phyloP scores from a whole-genome alignment of 2,888 invertebrate species.

The Tenthredo notha region DNA sequence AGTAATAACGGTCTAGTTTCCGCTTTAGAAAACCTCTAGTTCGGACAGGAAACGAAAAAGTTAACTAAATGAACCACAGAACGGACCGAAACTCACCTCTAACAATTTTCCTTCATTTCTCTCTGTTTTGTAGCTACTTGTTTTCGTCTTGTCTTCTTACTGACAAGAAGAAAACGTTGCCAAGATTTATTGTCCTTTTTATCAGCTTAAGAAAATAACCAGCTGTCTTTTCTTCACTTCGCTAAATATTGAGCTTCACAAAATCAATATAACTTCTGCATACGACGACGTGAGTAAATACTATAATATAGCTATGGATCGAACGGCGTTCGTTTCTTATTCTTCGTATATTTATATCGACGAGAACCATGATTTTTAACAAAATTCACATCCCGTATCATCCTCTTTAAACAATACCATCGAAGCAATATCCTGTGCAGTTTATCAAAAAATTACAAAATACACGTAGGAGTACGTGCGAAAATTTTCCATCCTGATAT shows the following conservation, averaged over 20 bases:
- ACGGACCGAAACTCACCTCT: neutral
- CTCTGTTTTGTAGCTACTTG: neutral
- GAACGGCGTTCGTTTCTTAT: neutral
- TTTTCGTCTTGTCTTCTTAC: neutral
- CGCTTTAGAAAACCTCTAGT: neutral
- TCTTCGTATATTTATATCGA: neutral
- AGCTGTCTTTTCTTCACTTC: neutral
- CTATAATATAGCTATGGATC: neutral
- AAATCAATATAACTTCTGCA: neutral
- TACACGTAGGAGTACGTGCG: neutral
- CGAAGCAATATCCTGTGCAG: no score
- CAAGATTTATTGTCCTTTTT: neutral
- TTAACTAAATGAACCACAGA: neutral
- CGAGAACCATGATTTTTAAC: neutral
- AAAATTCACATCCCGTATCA: neutral
- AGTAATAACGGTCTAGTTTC: neutral
- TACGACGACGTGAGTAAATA: neutral
- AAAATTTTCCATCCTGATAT: neutral
- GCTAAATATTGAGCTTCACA: neutral
- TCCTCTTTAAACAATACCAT: no score
- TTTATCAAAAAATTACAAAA: neutral
- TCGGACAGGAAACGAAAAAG: neutral
- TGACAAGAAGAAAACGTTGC: neutral
- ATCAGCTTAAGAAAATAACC: neutral
- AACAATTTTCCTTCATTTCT: slow-evolving; percentile 2